A percentile compares a stretch with the other conserved stretches of the same genome.
phyloP scores from a whole-genome alignment of 2,797 vertebrate genomes.

The Gorsachius magnificus region DNA sequence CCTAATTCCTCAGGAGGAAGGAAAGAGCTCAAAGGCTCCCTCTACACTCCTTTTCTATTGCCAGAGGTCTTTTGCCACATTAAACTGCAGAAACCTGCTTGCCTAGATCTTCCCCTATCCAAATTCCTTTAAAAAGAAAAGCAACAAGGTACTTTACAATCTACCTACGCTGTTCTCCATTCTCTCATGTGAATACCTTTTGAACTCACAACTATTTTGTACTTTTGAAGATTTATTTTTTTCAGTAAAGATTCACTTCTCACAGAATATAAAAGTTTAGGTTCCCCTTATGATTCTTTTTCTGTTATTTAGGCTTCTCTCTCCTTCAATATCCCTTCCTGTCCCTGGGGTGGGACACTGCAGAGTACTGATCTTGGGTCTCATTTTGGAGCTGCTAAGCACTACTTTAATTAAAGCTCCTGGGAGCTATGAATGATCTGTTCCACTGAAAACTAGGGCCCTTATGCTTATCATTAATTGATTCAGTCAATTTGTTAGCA shows the following conservation, averaged over 20 bases:
- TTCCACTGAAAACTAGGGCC: not conserved
- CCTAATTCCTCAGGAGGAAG: not conserved
- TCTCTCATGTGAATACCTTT: not conserved
- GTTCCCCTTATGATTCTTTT: not conserved
- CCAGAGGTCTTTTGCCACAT: not conserved
- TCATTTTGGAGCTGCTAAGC: not conserved
- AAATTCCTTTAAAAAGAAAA: not conserved
- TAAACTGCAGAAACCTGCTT: not conserved
- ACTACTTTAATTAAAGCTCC: not conserved
- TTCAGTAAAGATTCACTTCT: not conserved
- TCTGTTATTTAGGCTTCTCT: not conserved
- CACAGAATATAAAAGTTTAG: not conserved
- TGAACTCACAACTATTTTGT: not conserved
- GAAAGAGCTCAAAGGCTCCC: not conserved
- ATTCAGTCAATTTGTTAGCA: not conserved
- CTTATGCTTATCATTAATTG: not conserved
- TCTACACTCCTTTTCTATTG: not conserved
- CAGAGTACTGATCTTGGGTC: not conserved
- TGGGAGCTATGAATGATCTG: not conserved
- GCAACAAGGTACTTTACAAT: not conserved
- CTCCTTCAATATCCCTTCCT: not conserved
- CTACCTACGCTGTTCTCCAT: not conserved
- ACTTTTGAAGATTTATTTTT: not conserved
- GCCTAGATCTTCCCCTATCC: not conserved
- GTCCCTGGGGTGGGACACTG: not conserved